Evolutionary conservation across 2,113 vertebrate genomes (phyloP).

Genomic region (Platysternon megacephalum): DNA sequence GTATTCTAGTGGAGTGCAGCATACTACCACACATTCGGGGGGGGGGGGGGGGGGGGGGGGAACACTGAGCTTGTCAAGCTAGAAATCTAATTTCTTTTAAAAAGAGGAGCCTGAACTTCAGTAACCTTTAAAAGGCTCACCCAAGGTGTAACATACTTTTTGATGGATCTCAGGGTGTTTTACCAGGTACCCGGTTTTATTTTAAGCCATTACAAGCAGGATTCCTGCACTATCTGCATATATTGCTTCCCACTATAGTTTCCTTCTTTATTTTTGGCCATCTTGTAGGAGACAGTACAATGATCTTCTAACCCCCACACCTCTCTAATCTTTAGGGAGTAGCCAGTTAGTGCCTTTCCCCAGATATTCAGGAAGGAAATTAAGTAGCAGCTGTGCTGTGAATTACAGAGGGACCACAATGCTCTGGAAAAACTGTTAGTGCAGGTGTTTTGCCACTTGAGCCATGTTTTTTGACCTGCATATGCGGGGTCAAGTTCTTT

Average conservation of each 20-base stretch:
- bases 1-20: not conserved
- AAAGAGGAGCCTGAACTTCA: not conserved
- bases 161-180: not conserved
- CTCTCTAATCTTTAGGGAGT: not conserved
- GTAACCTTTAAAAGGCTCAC: not conserved
- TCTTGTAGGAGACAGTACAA: not conserved
- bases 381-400: not conserved
- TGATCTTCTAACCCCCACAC: not conserved
- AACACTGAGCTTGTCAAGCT: not conserved
- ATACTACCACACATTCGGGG: not conserved
- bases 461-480: not conserved
- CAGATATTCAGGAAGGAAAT: not conserved
- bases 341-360: not conserved
- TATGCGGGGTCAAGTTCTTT: not conserved
- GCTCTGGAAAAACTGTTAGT: not conserved
- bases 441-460: not conserved
- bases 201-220: accelerated
- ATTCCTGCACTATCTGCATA: not conserved
- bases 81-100: not conserved
- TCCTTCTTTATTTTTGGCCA: not conserved
- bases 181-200: not conserved
- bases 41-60: not conserved
- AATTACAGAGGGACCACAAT: not conserved
- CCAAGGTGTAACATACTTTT: not conserved
- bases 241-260: not conserved